These are phyloP conservation scores for Athalia cordata DNA, from an alignment of 2,888 invertebrate species.

Conservation along the genomic window DNA sequence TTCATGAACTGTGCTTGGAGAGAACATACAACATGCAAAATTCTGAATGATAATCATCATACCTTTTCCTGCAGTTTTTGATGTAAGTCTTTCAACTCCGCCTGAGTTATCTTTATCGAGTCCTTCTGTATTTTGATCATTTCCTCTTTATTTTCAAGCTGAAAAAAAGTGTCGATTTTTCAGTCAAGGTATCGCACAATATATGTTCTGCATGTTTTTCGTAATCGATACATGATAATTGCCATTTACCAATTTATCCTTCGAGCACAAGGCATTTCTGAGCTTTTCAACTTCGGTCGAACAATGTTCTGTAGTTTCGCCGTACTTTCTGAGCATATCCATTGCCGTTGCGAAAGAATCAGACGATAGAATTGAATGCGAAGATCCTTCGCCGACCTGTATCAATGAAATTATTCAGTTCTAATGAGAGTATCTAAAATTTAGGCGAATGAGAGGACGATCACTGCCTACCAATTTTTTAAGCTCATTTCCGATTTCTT, in stretches of 20 bases:
- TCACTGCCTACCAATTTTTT: slow-evolving; percentile 55
- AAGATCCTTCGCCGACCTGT: slow-evolving; percentile 56
- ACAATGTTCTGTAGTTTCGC: slow-evolving; percentile 58
- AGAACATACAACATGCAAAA: too few relatives aligned
- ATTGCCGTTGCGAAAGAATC: slow-evolving; percentile 51
- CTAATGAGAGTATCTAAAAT: neutral
- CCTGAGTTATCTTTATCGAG: slow-evolving; percentile 66
- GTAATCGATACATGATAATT: neutral
- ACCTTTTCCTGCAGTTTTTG: slow-evolving; percentile 68
- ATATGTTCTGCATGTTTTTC: neutral
- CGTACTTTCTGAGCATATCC: slow-evolving; percentile 59
- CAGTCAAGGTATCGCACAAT: neutral
- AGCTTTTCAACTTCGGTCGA: slow-evolving; percentile 62
- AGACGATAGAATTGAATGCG: slow-evolving; percentile 48
- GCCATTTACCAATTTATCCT: slow-evolving; percentile 67
- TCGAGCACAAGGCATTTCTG: slow-evolving; percentile 62
- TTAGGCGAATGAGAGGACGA: neutral
- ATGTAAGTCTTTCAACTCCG: slow-evolving; percentile 65
- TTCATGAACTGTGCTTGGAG: too few relatives aligned
- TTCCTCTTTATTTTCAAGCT: slow-evolving; percentile 68
- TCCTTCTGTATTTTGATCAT: slow-evolving; percentile 69
- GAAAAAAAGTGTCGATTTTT: neutral
- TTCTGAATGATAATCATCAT: slow-evolving; percentile 41
- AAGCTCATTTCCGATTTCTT: slow-evolving; percentile 58
- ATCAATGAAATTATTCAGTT: slow-evolving; percentile 36